Base-by-base conservation (phyloP, 2,888 invertebrate genomes). In the Spialia ferax region DNA sequence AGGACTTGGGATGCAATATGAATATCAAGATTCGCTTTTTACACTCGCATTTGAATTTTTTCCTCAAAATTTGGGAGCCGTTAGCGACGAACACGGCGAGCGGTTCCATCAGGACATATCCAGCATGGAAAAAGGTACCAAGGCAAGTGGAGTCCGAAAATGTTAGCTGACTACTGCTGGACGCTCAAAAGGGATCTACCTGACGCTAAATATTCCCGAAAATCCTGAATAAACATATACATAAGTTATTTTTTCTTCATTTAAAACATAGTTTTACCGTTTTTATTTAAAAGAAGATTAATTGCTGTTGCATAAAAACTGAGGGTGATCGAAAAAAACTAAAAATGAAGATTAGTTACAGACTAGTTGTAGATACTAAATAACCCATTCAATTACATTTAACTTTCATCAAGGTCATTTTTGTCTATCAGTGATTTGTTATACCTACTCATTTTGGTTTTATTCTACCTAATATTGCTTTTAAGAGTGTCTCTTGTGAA, bases 301-400 rank as follows among this genome's bases (percentile, higher is more conserved):
- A 38, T 38, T 38, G 38, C 38, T 38, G 38, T 38, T 38, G 38
- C 38, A 38, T n/a, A 38, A 38, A 38, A 11, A 38, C 38, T 38
- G 11, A 38, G 38, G 38, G 38, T 38, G 10, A 38, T 52, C 23
- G 23, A 52, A 52, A 52, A 15, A 15, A 10, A 18, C 42, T 45
- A 60, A 45, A 60, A 45, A n/a, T 26, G 42, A 13, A 60, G 15
- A 42, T 48, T 50, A 50, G 8, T 29, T 23, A 62, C n/a, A 8
- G 38, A 38, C 11, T 38, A 38, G 38, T 38, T 38, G 38, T 38
- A 38, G 38, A 38, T 38, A 38, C 38, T 11, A 38, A 38, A 38
- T 38, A 38, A 38, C 38, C 38, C 38, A 38, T 38, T 38, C 38
- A 38, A 38, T 38, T 38, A 2, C 3, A 38, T 38, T 38, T 38